Percentiles rank a stretch among this genome's conserved stretches.
phyloP scores from a whole-genome alignment of 2,888 invertebrate genomes.

The Cecidostiba fungosa region DNA sequence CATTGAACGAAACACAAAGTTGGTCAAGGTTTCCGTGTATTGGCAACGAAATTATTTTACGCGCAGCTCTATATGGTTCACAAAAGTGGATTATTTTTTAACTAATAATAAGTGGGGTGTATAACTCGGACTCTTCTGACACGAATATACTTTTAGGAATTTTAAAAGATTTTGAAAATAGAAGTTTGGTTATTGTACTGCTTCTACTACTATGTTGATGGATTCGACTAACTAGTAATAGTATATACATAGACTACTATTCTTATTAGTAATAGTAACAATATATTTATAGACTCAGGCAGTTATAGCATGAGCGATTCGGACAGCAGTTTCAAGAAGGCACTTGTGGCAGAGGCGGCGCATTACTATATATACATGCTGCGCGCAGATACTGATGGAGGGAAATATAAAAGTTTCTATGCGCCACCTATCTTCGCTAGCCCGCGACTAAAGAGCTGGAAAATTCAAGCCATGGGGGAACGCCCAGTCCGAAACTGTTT shows the following conservation, averaged over 20 bases:
- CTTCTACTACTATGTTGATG: no score
- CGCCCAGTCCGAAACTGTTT: background rate
- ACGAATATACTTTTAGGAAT: background rate
- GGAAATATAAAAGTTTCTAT: no score
- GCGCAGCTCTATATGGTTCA: background rate
- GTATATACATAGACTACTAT: no score
- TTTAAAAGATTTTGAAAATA: background rate
- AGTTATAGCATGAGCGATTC: no score
- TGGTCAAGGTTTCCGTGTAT: slow-evolving; percentile 36
- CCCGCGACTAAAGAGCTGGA: background rate
- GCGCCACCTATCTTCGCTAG: background rate
- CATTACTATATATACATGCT: no score
- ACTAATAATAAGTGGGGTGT: background rate
- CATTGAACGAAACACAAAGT: background rate
- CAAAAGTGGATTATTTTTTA: background rate
- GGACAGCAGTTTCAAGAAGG: no score
- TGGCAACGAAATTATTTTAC: background rate
- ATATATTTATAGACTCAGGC: no score
- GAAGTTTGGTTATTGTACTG: background rate
- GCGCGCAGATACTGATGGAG: no score
- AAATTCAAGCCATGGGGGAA: background rate
- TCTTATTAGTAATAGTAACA: no score
- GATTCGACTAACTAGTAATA: no score
- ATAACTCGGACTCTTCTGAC: background rate
- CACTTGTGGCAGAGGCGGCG: no score